Conservation (phyloP, 2,888 invertebrate species). For the Gari tellinella region DNA sequence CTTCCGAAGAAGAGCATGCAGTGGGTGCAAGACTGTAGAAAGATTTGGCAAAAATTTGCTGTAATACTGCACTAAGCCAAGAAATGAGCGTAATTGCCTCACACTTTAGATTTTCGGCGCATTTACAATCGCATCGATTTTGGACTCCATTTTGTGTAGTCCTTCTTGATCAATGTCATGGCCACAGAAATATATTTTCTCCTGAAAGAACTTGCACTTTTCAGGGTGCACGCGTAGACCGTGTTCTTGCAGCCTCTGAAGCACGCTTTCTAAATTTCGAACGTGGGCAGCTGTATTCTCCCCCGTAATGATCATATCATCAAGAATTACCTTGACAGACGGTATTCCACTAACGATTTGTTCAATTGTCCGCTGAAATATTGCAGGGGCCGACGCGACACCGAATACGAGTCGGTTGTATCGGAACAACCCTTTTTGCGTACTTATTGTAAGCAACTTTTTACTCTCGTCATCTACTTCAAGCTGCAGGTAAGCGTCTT, state of each 20-base stretch:
- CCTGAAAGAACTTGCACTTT: conserved; percentile 45
- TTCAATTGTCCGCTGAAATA: conserved; percentile 68
- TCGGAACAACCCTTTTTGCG: conserved; percentile 62
- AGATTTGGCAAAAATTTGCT: conserved; percentile 30
- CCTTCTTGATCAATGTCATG: conserved; percentile 40
- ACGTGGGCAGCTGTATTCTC: conserved; percentile 25
- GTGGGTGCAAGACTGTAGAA: conserved; percentile 25
- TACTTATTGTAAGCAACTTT: conserved; percentile 56
- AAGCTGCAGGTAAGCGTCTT: conserved; percentile 62
- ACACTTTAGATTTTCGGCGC: conserved; percentile 32
- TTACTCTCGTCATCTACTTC: conserved; percentile 50
- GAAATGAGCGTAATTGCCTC: conserved; percentile 22
- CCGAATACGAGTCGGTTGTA: conserved; percentile 67
- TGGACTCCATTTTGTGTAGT: conserved; percentile 40
- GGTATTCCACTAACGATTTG: conserved; percentile 62
- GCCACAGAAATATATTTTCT: conserved; percentile 39
- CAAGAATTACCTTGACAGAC: conserved; percentile 25
- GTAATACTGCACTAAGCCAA: conserved; percentile 49
- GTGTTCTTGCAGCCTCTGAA: conserved; percentile 25
- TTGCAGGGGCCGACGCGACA: conserved; percentile 59
- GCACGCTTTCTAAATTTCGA: conserved; percentile 24
- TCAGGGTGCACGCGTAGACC: conserved; percentile 25
- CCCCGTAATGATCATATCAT: conserved; percentile 44
- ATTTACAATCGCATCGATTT: conserved; percentile 34
- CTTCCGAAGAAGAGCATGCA: conserved; percentile 28